A percentile compares a stretch with the other conserved stretches of the same genome.
Evolutionary conservation across 1,140 invertebrate species (phyloP).

Genomic region (Odontomachus brunneus): DNA sequence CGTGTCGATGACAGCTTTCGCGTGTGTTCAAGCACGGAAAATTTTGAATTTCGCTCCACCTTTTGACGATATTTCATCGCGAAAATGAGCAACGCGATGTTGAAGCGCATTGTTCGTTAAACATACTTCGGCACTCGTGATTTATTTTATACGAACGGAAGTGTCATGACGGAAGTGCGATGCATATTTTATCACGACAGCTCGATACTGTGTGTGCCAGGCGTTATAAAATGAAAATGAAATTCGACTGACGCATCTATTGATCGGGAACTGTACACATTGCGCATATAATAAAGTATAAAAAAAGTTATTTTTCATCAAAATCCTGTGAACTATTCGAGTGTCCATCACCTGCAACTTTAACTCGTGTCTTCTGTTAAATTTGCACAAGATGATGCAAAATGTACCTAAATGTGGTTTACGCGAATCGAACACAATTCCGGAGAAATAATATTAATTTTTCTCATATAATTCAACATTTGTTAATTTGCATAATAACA

Average conservation of each 20-base stretch:
- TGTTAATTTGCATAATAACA: too few species aligned
- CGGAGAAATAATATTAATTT: too few species aligned
- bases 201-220: conserved; percentile 29
- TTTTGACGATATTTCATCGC: conserved; percentile 55
- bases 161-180: conserved; percentile 47
- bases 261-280: conserved; percentile 21
- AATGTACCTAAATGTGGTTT: too few species aligned
- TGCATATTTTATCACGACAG: conserved; percentile 55
- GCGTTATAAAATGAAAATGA: conserved; percentile 42
- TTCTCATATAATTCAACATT: too few species aligned
- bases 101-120: conserved; percentile 59
- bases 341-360: neutral
- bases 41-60: conserved; percentile 42
- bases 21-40: conserved; percentile 1
- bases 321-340: conserved; percentile 26
- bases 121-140: conserved; percentile 49
- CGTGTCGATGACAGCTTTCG: conserved; percentile 35
- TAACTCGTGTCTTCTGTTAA: too few species aligned
- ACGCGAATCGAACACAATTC: too few species aligned
- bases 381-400: too few species aligned
- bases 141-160: conserved; percentile 56
- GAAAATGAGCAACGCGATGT: conserved; percentile 50
- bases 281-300: conserved; percentile 12
- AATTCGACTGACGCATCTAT: conserved; percentile 52
- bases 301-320: conserved; percentile 18